Conservation (phyloP, 2,113 vertebrate genomes). For the Uria aalge region DNA sequence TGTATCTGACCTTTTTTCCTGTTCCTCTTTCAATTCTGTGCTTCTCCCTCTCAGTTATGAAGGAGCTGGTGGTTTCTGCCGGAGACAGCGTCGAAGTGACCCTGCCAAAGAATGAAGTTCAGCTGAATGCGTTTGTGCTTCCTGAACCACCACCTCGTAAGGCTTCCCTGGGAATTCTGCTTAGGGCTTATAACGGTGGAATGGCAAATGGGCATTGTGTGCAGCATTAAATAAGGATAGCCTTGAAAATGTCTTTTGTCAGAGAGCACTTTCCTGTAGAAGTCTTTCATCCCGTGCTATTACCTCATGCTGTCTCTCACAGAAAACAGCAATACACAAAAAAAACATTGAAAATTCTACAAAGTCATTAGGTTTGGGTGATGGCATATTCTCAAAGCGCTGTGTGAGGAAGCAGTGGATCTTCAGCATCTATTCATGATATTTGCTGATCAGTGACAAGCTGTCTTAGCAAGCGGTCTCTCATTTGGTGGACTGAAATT, state of each 20-base stretch:
- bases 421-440: neutral
- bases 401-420: neutral
- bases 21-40: neutral
- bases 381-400: neutral
- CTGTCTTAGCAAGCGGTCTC: neutral
- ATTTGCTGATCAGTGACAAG: neutral
- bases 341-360: neutral
- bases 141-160: slow-evolving; percentile 82
- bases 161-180: neutral
- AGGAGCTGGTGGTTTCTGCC: slow-evolving; percentile 93
- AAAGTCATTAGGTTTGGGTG: neutral
- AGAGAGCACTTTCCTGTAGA: neutral
- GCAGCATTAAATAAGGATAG: neutral
- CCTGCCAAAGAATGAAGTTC: slow-evolving; percentile 87
- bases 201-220: neutral
- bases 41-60: slow-evolving; percentile 71
- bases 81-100: slow-evolving; percentile 91
- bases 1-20: neutral
- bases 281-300: neutral
- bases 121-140: slow-evolving; percentile 90
- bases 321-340: neutral
- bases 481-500: neutral
- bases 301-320: neutral
- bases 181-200: neutral
- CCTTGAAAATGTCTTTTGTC: neutral